Percentiles rank a stretch among this genome's conserved stretches.
These are phyloP conservation scores for Acheta domesticus DNA, from an alignment of 2,888 invertebrate species.

Conservation along the genomic window DNA sequence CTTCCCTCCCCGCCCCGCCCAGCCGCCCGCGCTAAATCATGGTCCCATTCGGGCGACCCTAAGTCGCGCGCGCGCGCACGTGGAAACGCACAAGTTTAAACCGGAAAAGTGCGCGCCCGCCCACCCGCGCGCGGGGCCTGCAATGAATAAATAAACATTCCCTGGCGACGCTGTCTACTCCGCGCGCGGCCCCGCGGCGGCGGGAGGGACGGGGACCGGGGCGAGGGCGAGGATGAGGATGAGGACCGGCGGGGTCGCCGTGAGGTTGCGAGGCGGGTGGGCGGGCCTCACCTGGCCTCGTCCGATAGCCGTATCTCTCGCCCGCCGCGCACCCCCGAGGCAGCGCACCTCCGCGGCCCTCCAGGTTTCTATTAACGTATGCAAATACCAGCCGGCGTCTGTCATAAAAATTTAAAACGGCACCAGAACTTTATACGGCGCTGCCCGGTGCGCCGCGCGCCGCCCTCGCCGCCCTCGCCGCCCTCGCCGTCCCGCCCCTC, in stretches of 20 bases:
- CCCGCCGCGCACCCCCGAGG: neutral
- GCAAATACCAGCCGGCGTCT: slow-evolving; percentile 8
- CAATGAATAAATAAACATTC: slow-evolving; percentile 9
- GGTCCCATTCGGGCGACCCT: neutral
- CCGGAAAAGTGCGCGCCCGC: neutral
- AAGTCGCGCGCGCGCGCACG: neutral
- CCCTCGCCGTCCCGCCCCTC: neutral
- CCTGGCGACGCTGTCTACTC: neutral
- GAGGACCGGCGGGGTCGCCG: neutral
- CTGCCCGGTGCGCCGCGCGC: neutral
- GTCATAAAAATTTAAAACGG: slow-evolving; percentile 2
- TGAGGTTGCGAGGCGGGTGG: neutral
- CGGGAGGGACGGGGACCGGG: no score
- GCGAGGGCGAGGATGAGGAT: neutral
- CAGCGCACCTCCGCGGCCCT: neutral
- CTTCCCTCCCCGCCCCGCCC: neutral
- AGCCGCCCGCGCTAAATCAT: neutral
- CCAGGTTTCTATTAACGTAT: slow-evolving; percentile 1
- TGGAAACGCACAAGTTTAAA: neutral
- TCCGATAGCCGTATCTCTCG: neutral
- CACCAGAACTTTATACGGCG: slow-evolving; percentile 1
- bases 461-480: neutral
- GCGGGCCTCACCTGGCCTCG: neutral
- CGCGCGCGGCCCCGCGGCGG: neutral
- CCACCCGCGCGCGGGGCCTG: neutral